Conservation (phyloP, 1,140 invertebrate genomes). For the Leptopilina clavipes region DNA sequence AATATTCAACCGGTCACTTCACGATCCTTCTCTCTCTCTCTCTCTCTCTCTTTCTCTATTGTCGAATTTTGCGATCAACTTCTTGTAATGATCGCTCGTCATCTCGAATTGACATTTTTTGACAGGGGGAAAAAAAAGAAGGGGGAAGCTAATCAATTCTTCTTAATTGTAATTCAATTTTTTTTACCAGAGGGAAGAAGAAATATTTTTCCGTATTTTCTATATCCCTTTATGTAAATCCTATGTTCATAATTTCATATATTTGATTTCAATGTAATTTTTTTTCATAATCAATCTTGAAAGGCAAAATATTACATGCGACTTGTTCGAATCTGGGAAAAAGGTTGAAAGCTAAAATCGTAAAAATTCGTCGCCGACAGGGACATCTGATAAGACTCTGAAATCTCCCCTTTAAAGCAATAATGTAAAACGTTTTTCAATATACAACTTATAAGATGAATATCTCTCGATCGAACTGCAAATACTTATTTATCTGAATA, state of each 20-base stretch:
- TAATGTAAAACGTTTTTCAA: conserved; percentile 16
- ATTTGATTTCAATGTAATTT: too few species aligned
- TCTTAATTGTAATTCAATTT: too few species aligned
- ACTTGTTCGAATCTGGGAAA: neutral
- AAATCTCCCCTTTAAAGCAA: conserved; percentile 15
- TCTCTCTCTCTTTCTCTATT: conserved; percentile 45
- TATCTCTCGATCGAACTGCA: neutral
- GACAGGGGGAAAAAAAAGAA: neutral
- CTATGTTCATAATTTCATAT: too few species aligned
- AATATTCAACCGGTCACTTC: conserved; percentile 66
- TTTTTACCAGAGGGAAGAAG: too few species aligned
- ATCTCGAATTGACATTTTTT: neutral
- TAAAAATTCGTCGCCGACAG: neutral
- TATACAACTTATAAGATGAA: conserved; percentile 5
- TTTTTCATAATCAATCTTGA: too few species aligned
- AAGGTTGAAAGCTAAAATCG: neutral
- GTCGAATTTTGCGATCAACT: conserved; percentile 24
- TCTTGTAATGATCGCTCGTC: conserved; percentile 1
- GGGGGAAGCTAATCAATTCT: neutral
- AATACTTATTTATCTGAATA: neutral
- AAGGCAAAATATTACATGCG: neutral
- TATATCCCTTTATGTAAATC: too few species aligned
- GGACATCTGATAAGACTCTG: conserved; percentile 7
- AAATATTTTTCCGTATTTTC: too few species aligned
- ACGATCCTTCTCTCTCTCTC: conserved; percentile 46